Base-by-base conservation (phyloP, 2,888 invertebrate species). In the Mellilla xanthometata region DNA sequence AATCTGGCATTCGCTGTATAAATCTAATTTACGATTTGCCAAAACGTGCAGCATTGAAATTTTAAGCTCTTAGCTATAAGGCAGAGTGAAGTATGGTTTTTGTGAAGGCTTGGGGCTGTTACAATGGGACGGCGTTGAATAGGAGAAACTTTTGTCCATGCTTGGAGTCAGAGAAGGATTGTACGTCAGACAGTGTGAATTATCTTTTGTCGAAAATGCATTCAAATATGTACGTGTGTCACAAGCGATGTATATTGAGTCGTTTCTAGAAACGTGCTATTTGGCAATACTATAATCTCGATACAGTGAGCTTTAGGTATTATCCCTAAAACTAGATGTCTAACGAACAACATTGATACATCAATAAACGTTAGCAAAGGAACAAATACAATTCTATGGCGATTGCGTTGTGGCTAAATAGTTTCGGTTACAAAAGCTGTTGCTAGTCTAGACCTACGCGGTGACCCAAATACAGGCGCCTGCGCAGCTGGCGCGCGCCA, bases 391-490 rank as follows among this genome's bases (percentile, higher is more conserved):
- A 36, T 27, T 39, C 36, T 38, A 39, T 35, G 49, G 46, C 32
- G 33, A 52, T 53, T 52, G 46, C 49, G 46, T 45, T 45, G 48
- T 52, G 55, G 48, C 54, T 56, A 53, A 54, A 52, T 56, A 54
- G 47, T 54, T 59, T 62, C n/a, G 55, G 60, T 62, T 68, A 66
- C 72, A 72, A 68, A 71, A 66, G 69, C 68, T 70, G 75, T 77
- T 72, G 63, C 75, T 80, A 77, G 77, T 75, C 76, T 72, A 80
- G 72, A 72, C 85, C 86, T 80, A 86, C 85, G 78, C 81, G 68
- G 68, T 82, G 88, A 85, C 88, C 88, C 73, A 87, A 79, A 87
- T 87, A 74, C 62, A 60, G 56, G 77, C 79, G 81, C 74, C 78
- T 65, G 84, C 81, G 74, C 73, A 76, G 69, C 79, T 76, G 81